Percentiles rank a stretch among this genome's conserved stretches.
Conservation (phyloP, 2,797 vertebrate genomes). For the Micrastur ruficollis region DNA sequence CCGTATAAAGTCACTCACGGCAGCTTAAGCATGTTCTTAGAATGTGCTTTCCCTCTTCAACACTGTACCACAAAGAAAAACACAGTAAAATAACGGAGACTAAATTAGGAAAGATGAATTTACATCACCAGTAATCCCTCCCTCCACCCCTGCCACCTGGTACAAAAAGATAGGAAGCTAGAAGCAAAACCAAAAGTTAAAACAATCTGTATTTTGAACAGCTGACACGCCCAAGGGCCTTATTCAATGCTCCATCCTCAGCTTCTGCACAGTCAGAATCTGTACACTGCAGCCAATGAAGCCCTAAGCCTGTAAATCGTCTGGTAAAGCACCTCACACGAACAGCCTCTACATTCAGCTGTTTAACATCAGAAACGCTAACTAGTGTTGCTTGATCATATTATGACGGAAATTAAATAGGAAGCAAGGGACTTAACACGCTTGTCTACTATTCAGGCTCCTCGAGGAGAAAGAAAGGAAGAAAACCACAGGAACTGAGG, state of each 20-base stretch:
- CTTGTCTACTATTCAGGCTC: not conserved
- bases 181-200: not conserved
- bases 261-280: not conserved
- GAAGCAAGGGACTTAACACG: not conserved
- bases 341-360: not conserved
- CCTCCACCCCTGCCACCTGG: fast-evolving
- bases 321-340: not conserved
- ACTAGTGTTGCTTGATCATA: not conserved
- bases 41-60: not conserved
- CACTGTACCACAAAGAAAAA: not conserved
- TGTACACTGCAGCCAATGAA: not conserved
- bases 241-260: not conserved
- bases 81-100: not conserved
- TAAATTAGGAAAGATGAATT: not conserved
- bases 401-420: not conserved
- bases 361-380: not conserved
- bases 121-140: too few species aligned
- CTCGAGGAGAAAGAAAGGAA: not conserved
- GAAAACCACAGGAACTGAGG: not conserved
- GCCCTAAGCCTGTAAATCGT: not conserved
- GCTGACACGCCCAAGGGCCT: not conserved
- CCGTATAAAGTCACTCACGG: not conserved
- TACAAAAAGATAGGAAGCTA: not conserved
- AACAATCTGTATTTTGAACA: not conserved
- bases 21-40: not conserved